These are phyloP conservation scores for Neogobius melanostomus DNA, from an alignment of 2,113 vertebrate species.

Conservation along the genomic window DNA sequence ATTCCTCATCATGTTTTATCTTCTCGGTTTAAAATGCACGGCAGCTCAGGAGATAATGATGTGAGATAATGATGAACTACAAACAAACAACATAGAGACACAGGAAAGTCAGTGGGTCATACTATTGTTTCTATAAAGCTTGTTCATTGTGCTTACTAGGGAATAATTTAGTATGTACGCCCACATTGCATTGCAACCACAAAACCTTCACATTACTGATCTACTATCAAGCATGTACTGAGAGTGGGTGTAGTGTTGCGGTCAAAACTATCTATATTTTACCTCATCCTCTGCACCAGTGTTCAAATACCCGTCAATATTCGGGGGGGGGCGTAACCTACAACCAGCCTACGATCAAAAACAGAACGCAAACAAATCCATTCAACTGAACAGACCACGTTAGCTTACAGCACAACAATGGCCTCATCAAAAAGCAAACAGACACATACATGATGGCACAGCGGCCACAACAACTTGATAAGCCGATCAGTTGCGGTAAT, in stretches of 20 bases:
- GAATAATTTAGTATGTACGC: neutral
- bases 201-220: neutral
- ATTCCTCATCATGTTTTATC: conserved; percentile 13
- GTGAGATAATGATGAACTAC: neutral
- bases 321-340: no score
- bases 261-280: neutral
- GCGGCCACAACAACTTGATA: no score
- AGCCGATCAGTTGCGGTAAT: no score
- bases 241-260: neutral
- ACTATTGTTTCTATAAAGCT: neutral
- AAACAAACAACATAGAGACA: conserved; percentile 4
- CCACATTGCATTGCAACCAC: neutral
- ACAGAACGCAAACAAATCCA: no score
- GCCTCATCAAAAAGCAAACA: no score
- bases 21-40: conserved; percentile 12
- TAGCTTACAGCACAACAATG: no score
- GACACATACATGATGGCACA: no score
- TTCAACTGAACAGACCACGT: no score
- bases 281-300: no score
- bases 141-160: neutral
- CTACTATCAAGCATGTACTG: neutral
- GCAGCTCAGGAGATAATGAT: conserved; percentile 19
- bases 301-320: no score
- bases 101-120: neutral
- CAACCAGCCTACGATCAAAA: no score